Percentiles rank a stretch among this genome's conserved stretches.
Evolutionary conservation across 2,888 invertebrate species (phyloP).

Genomic region (Tetrapedia diversipes): DNA sequence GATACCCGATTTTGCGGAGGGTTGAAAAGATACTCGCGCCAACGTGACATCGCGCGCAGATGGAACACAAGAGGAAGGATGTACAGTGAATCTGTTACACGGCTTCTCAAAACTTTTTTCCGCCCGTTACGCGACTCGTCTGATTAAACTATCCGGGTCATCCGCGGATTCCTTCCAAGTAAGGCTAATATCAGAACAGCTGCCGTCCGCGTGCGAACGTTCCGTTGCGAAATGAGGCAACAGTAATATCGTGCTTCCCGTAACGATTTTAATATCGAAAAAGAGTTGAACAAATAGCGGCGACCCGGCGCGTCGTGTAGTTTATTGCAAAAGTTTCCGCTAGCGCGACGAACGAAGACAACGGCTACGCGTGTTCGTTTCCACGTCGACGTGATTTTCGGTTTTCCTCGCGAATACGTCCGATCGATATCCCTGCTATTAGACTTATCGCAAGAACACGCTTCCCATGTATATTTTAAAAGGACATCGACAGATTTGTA

Average conservation of each 20-base stretch:
- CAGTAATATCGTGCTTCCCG: conserved; percentile 14
- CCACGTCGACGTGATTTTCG: not conserved
- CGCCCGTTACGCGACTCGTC: not conserved
- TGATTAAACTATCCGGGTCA: conserved; percentile 17
- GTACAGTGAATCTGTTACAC: conserved; percentile 3
- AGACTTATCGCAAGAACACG: too few species aligned
- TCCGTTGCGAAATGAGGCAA: conserved; percentile 1
- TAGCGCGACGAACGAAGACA: not conserved
- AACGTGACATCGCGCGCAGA: not conserved
- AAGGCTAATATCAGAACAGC: conserved; percentile 5
- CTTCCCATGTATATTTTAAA: too few species aligned
- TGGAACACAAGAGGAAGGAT: not conserved
- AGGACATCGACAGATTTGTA: too few species aligned
- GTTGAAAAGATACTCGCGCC: not conserved
- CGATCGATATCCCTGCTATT: not conserved
- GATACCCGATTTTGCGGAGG: too few species aligned
- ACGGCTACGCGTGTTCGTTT: not conserved
- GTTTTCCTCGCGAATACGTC: not conserved
- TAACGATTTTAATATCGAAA: conserved; percentile 30
- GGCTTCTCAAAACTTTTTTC: not conserved
- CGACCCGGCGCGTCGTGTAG: not conserved
- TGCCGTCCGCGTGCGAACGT: not conserved
- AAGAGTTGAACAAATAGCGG: conserved; percentile 11
- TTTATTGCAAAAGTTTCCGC: conserved; percentile 30
- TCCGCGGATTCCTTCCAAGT: not conserved